phyloP scores from a whole-genome alignment of 2,888 invertebrate genomes.

The Melieria picta region DNA sequence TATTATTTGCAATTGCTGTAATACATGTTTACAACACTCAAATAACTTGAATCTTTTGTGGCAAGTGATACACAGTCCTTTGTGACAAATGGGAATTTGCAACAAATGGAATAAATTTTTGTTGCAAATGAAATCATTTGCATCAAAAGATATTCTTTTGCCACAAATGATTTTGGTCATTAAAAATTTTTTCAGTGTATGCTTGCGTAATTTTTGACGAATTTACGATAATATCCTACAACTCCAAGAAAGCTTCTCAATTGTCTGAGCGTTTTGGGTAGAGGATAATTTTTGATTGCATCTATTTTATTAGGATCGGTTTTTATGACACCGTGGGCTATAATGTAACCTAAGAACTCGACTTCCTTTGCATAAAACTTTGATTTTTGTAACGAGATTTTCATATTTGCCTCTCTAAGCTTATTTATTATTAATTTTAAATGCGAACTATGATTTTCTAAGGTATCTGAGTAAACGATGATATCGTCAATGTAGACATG shows the following conservation, averaged over 20 bases:
- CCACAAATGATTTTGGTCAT: no score
- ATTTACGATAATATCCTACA: slow-evolving; percentile 33
- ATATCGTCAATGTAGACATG: no score
- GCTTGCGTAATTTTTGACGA: slow-evolving; percentile 36
- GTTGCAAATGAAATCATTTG: no score
- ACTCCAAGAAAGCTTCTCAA: slow-evolving; percentile 42
- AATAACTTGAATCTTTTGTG: no score
- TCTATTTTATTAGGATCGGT: slow-evolving; percentile 40
- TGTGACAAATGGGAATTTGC: no score
- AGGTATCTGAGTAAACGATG: slow-evolving; percentile 38
- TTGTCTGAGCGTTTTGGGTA: slow-evolving; percentile 41
- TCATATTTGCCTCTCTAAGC: slow-evolving; percentile 40
- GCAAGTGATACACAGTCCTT: no score
- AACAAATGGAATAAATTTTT: no score
- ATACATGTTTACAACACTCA: no score
- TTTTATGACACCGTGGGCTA: slow-evolving; percentile 39
- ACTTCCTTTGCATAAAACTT: slow-evolving; percentile 40
- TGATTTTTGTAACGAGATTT: slow-evolving; percentile 45
- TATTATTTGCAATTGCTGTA: no score
- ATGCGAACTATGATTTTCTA: slow-evolving; percentile 35
- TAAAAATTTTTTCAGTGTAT: no score
- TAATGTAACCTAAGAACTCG: slow-evolving; percentile 42
- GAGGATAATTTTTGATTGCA: slow-evolving; percentile 39
- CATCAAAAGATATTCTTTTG: no score
- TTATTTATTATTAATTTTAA: slow-evolving; percentile 35